Evolutionary conservation across 2,797 vertebrate species (phyloP), one percentile per base, ranked within the genome.

Genomic region (Loris lydekkerianus): DNA sequence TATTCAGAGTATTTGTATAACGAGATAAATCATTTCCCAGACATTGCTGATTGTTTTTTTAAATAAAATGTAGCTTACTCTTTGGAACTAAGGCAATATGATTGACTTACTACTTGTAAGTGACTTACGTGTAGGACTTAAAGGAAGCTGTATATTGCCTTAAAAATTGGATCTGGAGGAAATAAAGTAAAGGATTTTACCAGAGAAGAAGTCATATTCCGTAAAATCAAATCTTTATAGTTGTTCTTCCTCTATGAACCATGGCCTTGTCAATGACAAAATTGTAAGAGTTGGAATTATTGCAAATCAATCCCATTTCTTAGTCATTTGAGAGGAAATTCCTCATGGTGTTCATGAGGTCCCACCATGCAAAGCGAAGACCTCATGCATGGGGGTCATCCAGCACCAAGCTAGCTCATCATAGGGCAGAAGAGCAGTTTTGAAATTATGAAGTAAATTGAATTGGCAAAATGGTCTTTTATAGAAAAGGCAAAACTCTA

Each of bases 141-240:
- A 63, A 4, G 43, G 27, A 58, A 85, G 46, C 49, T 78, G 40
- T 29, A 21, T 53, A 20, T 88, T 91, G 53, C 58, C 63, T 76
- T 87, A 95, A 63, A 80, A 85, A 85, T 58, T 23, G 29, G 90
- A 89, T 81, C 34, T 85, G 37, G 23, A 3, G 31, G 7, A 31
- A 78, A 76, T 53, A 76, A 81, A n/a, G 17, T 67, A 49, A 94
- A 92, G 10, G 25, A 43, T 89, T 86, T 58, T n/a, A 60, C 61
- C 43, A 43, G 4, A 31, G 31, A 95, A 75, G 43, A 80, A 8
- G 34, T 58, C 25, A 25, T 83, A 67, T 63, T 90, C 60, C 40
- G 49, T 84, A 29, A 72, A 53, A 40, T n/a, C 13, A 61, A 67
- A 15, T 94, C 46, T 53, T 85, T 61, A 25, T n/a, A 56, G 15